phyloP scores from a whole-genome alignment of 2,797 vertebrate genomes.

The Pelochelys cantorii region DNA sequence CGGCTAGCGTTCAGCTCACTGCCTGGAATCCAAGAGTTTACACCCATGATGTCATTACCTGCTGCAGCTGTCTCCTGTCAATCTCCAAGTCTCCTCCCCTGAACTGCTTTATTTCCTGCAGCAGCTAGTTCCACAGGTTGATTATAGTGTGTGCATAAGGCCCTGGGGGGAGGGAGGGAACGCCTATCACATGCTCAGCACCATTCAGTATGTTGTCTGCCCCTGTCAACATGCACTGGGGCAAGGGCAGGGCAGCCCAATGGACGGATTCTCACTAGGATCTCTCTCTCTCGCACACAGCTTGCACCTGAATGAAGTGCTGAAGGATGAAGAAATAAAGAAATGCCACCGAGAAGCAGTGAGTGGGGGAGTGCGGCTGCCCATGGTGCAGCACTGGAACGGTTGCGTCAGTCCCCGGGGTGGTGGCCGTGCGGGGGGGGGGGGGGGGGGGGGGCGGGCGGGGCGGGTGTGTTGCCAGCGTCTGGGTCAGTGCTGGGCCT shows the following conservation, averaged over 20 bases:
- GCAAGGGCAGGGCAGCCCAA: fast-evolving
- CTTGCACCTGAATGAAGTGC: constrained; percentile 71
- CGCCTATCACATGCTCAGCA: neutral
- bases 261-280: constrained; percentile 4
- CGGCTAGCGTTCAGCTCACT: neutral
- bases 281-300: constrained; percentile 68
- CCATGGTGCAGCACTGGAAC: neutral
- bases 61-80: neutral
- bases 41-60: neutral
- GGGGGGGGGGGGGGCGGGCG: no score
- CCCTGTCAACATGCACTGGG: neutral
- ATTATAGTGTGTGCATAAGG: neutral
- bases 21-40: neutral
- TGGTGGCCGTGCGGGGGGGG: no score
- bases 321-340: constrained; percentile 79
- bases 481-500: neutral
- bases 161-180: neutral
- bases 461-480: neutral
- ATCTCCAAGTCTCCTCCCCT: neutral
- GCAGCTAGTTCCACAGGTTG: neutral
- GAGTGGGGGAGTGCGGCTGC: constrained; percentile 15
- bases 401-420: neutral
- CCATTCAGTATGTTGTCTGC: neutral
- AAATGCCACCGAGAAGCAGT: constrained; percentile 78
- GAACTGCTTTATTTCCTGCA: neutral